Evolutionary conservation across 2,797 vertebrate species (phyloP).

Genomic region (Bradypodion ventrale): DNA sequence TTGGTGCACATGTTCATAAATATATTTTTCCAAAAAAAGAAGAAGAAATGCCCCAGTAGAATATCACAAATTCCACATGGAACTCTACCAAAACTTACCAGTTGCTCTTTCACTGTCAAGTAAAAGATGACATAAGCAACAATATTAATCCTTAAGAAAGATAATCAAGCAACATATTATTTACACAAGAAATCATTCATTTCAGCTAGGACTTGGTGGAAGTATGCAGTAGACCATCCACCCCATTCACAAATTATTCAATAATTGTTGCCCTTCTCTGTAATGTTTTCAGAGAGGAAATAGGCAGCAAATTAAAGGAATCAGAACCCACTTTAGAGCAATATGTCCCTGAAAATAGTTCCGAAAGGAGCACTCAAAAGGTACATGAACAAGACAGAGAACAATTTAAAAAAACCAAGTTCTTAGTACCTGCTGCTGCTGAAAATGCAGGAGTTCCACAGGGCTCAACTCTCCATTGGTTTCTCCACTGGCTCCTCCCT

Average conservation of each 20-base stretch:
- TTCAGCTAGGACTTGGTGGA: neutral
- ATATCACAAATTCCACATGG: neutral
- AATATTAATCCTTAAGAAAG: neutral
- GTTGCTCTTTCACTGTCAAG: neutral
- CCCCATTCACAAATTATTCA: neutral
- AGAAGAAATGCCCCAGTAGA: neutral
- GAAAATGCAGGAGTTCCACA: conserved; percentile 94
- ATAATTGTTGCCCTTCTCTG: neutral
- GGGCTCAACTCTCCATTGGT: conserved; percentile 94
- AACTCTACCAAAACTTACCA: neutral
- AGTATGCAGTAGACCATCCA: neutral
- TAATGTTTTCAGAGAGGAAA: neutral
- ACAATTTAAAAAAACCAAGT: neutral
- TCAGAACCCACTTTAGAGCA: neutral
- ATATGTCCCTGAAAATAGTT: neutral
- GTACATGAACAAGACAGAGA: neutral
- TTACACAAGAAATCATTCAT: neutral
- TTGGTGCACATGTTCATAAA: too few relatives aligned
- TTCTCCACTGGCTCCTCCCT: conserved; percentile 86
- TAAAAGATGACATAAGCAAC: neutral
- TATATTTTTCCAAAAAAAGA: neutral
- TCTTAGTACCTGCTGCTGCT: conserved; percentile 93
- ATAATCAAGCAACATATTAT: neutral
- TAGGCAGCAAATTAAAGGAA: neutral
- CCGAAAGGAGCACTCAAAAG: neutral